Percentiles rank a stretch among this genome's conserved stretches.
phyloP scores from a whole-genome alignment of 2,888 invertebrate genomes.

The Volucella bombylans region DNA sequence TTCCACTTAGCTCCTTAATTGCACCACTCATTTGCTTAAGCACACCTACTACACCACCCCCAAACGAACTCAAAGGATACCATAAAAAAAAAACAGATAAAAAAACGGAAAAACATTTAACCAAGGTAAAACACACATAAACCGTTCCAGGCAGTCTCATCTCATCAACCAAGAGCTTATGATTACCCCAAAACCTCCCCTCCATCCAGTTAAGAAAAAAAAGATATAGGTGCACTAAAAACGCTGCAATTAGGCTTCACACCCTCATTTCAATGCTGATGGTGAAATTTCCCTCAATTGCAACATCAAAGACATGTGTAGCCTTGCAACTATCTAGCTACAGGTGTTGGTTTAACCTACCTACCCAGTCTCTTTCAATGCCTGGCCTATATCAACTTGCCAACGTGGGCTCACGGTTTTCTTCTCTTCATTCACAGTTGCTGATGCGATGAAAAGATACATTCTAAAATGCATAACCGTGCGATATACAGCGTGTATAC shows the following conservation, averaged over 20 bases:
- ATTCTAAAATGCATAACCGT: background rate
- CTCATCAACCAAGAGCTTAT: slow-evolving; percentile 13
- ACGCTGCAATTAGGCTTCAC: slow-evolving; percentile 33
- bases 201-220: background rate
- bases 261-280: slow-evolving; percentile 33
- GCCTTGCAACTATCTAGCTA: slow-evolving; percentile 43
- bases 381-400: background rate
- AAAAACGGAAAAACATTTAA: background rate
- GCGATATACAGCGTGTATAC: too few relatives aligned
- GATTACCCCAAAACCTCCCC: slow-evolving; percentile 12
- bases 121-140: slow-evolving; percentile 46
- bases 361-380: background rate
- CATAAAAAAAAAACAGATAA: background rate
- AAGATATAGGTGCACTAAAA: slow-evolving; percentile 39
- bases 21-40: slow-evolving; percentile 50
- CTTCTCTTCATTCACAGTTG: slow-evolving; percentile 21
- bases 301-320: slow-evolving; percentile 46
- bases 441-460: slow-evolving; percentile 50
- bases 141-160: slow-evolving; percentile 18
- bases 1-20: slow-evolving; percentile 58
- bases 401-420: background rate
- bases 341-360: slow-evolving; percentile 58
- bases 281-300: slow-evolving; percentile 55
- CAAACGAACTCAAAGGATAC: background rate
- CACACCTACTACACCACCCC: slow-evolving; percentile 6